Evolutionary conservation across 2,888 invertebrate genomes (phyloP).

Genomic region (Gasteruption jaculator): DNA sequence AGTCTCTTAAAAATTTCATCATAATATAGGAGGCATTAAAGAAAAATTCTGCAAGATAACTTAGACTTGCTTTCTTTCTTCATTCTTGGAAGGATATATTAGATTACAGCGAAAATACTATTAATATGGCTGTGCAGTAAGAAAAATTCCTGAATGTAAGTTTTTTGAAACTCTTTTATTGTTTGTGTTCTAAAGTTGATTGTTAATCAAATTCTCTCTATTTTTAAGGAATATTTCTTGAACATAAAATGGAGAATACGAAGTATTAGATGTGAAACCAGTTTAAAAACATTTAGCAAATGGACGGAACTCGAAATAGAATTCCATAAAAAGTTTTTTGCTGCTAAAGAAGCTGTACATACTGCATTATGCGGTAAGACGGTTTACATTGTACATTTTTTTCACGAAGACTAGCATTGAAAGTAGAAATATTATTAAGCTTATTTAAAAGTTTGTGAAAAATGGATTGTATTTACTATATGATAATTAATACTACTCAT

Average conservation of each 20-base stretch:
- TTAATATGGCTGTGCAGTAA: slow-evolving; percentile 90
- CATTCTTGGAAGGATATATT: slow-evolving; percentile 98
- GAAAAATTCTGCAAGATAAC: slow-evolving; percentile 80
- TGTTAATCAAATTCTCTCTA: too few species aligned
- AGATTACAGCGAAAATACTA: slow-evolving; percentile 92
- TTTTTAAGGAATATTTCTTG: slow-evolving; percentile 83
- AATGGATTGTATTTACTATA: too few species aligned
- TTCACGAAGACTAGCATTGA: too few species aligned
- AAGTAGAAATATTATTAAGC: too few species aligned
- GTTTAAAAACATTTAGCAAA: slow-evolving; percentile 63
- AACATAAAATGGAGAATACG: slow-evolving; percentile 77
- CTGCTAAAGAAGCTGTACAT: slow-evolving; percentile 67
- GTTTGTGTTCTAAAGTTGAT: background rate
- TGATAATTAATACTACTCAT: too few species aligned
- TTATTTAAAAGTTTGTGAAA: too few species aligned
- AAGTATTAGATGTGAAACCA: slow-evolving; percentile 49
- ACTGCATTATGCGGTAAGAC: slow-evolving; percentile 78
- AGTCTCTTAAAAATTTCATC: slow-evolving; percentile 95
- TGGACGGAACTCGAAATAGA: slow-evolving; percentile 70
- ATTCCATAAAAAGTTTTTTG: slow-evolving; percentile 63
- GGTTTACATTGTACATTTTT: too few species aligned
- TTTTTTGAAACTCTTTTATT: slow-evolving; percentile 20
- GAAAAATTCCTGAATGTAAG: slow-evolving; percentile 86
- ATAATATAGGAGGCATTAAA: slow-evolving; percentile 88
- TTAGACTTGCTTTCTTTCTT: slow-evolving; percentile 88